Base-by-base conservation (phyloP, 2,888 invertebrate species). In the Drosophila quinaria region DNA sequence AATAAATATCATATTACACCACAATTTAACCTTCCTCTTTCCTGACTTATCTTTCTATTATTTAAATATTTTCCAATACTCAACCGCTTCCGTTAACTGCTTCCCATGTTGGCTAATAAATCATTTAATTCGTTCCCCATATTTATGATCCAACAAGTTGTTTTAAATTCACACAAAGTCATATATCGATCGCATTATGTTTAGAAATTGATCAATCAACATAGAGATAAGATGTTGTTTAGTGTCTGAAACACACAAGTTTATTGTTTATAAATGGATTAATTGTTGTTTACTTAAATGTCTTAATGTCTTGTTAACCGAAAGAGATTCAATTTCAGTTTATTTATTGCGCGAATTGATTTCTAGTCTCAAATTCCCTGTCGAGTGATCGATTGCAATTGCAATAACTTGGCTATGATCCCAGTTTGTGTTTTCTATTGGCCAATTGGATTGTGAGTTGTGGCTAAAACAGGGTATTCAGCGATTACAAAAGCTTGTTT, bases 401-500 rank as follows among this genome's bases (percentile, higher is more conserved):
- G 73, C 58, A 66, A 47, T 60, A 46, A 66, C 52, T 73, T 47
- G 19, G 44, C 41, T 33, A n/a, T 41, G 22, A 41, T 59, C 29
- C 41, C 50, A 39, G 39, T 46, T 39, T 33, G 33, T 44, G 49
- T 39, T 49, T 54, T 62, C 62, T 58, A 61, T 60, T 60, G 22
- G 31, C 44, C 17, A 58, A 50, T 31, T 8, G 19, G 37, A 29
- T 29, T 55, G 25, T n/a, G 33, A 29, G 31, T 31, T 56, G 44
- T 44, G 44, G 44, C 17, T 44, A 22, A 22, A 44, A 22, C 11
- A 11, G 22, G 41, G 51, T 25, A 42, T 60, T 39, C 59, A 51
- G 33, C 31, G 47, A 67, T 80, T 81, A 76, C 61, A 65, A 50
- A 42, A 60, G 54, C 62, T 62, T 72, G 81, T 59, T 81, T 71